Conservation (phyloP, 1,140 invertebrate genomes). For the Neomicropteryx cornuta region DNA sequence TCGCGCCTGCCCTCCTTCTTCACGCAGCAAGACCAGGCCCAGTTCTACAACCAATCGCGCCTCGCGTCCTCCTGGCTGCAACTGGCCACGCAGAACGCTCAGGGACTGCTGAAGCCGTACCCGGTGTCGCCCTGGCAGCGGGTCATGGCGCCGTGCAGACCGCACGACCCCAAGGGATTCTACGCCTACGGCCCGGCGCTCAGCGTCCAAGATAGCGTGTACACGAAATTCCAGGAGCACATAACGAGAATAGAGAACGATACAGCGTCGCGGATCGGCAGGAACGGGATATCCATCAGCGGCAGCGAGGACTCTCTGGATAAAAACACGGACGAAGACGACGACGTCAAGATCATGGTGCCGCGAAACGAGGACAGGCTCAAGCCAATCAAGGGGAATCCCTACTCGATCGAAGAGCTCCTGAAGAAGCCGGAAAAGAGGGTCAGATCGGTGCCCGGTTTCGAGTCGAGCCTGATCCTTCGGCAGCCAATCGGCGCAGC, state of each 20-base stretch:
- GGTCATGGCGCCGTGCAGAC: slow-evolving; percentile 39
- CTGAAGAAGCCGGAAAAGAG: slow-evolving; percentile 64
- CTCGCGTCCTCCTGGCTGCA: slow-evolving; percentile 46
- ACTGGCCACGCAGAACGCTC: slow-evolving; percentile 33
- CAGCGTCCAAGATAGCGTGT: slow-evolving; percentile 13
- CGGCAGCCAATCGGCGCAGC: slow-evolving; percentile 32
- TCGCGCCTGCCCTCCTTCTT: slow-evolving; percentile 25
- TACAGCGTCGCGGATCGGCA: slow-evolving; percentile 22
- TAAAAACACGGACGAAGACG: slow-evolving; percentile 44
- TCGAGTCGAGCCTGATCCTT: slow-evolving; percentile 28
- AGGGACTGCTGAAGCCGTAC: slow-evolving; percentile 30
- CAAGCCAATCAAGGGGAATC: slow-evolving; percentile 58
- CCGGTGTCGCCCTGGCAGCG: slow-evolving; percentile 40
- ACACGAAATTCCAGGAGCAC: slow-evolving; percentile 9
- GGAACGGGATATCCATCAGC: slow-evolving; percentile 29
- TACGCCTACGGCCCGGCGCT: slow-evolving; percentile 27
- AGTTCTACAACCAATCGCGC: slow-evolving; percentile 33
- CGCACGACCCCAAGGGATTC: slow-evolving; percentile 27
- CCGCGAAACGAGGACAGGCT: slow-evolving; percentile 20
- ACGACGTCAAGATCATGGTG: slow-evolving; percentile 24
- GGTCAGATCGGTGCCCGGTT: slow-evolving; percentile 19
- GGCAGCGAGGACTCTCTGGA: slow-evolving; percentile 51
- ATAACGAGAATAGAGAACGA: slow-evolving; percentile 16
- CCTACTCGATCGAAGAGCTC: slow-evolving; percentile 77
- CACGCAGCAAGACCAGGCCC: slow-evolving; percentile 27